These are phyloP conservation scores for Hyperoplus immaculatus DNA, from an alignment of 2,797 vertebrate species.

Conservation along the genomic window DNA sequence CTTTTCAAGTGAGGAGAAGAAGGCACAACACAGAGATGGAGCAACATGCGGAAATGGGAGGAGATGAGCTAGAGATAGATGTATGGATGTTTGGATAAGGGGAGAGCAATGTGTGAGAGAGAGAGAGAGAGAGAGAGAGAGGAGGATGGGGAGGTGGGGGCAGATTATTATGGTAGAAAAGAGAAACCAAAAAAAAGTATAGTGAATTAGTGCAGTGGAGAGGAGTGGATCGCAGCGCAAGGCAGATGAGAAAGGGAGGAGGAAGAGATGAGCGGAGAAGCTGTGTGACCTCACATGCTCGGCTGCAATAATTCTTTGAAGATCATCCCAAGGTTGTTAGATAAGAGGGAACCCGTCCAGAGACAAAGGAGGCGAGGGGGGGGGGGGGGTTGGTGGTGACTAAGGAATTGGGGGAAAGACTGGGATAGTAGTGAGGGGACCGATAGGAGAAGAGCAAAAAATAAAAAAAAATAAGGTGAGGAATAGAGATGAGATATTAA, in stretches of 20 bases:
- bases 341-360: constrained; percentile 65
- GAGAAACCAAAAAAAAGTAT: constrained; percentile 46
- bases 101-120: constrained; percentile 67
- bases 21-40: constrained; percentile 39
- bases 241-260: constrained; percentile 44
- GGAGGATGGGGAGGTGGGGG: constrained; percentile 13
- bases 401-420: constrained; percentile 6
- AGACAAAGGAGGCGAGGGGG: neutral
- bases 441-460: constrained; percentile 21
- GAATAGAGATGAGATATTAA: constrained; percentile 4
- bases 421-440: constrained; percentile 31
- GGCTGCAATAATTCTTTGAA: constrained; percentile 70
- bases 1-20: constrained; percentile 42
- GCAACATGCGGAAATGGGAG: constrained; percentile 49
- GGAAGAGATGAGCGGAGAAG: constrained; percentile 38
- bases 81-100: constrained; percentile 36
- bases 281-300: constrained; percentile 69
- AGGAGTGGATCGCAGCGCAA: constrained; percentile 28
- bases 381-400: neutral
- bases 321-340: constrained; percentile 82
- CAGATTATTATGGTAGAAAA: constrained; percentile 46
- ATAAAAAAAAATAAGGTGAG: neutral
- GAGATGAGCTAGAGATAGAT: constrained; percentile 61
- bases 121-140: constrained; percentile 46
- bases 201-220: constrained; percentile 43